These are phyloP conservation scores for Motacilla alba DNA, from an alignment of 2,113 vertebrate genomes.

Conservation along the genomic window DNA sequence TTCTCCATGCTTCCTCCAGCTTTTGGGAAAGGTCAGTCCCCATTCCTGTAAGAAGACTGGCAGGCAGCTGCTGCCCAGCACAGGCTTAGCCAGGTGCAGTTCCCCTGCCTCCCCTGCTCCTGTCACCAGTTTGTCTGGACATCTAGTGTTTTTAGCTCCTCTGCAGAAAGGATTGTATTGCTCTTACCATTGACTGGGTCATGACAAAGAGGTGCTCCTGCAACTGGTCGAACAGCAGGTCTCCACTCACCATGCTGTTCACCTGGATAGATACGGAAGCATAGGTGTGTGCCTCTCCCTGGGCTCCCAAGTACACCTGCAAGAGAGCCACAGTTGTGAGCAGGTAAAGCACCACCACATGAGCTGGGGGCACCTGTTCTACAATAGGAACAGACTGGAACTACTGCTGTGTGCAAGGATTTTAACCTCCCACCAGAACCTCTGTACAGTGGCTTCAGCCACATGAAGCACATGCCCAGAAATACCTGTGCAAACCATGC, in stretches of 20 bases:
- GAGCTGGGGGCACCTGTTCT: background rate
- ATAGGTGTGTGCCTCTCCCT: slow-evolving; percentile 81
- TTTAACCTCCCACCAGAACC: background rate
- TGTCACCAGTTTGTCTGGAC: background rate
- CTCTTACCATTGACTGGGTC: slow-evolving; percentile 86
- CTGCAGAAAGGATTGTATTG: background rate
- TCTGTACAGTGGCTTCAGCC: background rate
- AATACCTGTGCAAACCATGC: fast-evolving
- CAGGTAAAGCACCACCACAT: background rate
- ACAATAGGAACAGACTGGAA: background rate
- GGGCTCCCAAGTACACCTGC: slow-evolving; percentile 87
- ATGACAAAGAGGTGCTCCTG: slow-evolving; percentile 91
- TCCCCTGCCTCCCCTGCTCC: background rate
- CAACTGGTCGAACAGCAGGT: slow-evolving; percentile 86
- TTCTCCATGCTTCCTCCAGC: background rate
- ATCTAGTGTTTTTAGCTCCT: background rate
- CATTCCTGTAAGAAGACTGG: background rate
- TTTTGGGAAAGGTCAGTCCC: background rate
- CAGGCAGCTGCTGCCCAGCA: background rate
- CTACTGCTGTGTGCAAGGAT: background rate
- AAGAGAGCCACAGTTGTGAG: background rate
- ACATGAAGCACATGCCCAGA: background rate
- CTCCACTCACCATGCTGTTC: slow-evolving; percentile 83
- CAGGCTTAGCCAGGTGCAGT: background rate
- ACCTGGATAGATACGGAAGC: slow-evolving; percentile 77